Conservation (phyloP, 2,113 vertebrate genomes). For the Zapornia atra region DNA sequence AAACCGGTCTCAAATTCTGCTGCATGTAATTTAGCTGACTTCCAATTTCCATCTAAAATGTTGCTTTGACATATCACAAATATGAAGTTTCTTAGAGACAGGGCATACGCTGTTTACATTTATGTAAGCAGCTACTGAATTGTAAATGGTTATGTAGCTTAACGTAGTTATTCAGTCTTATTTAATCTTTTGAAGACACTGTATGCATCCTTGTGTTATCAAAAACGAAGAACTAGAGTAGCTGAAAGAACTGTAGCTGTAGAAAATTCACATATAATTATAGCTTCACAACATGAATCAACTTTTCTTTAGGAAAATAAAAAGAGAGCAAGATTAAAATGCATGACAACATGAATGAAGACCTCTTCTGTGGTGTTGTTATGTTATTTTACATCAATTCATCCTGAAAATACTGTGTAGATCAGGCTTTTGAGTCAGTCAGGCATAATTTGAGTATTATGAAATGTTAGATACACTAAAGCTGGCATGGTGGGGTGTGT, state of each 20-base stretch:
- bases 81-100: background rate
- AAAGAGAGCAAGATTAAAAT: background rate
- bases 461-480: background rate
- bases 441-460: background rate
- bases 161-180: background rate
- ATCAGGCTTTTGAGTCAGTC: background rate
- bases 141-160: background rate
- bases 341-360: background rate
- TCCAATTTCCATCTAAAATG: background rate
- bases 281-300: background rate
- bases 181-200: background rate
- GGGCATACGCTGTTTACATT: background rate
- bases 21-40: background rate
- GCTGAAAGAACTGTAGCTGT: background rate
- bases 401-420: background rate
- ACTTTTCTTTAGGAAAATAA: background rate
- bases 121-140: background rate
- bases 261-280: background rate
- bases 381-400: background rate
- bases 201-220: background rate
- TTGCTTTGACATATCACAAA: background rate
- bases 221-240: background rate
- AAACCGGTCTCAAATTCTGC: background rate
- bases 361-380: background rate
- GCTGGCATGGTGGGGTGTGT: fast-evolving